Base-by-base conservation (phyloP, 2,113 vertebrate species). In the Eidolon helvum region DNA sequence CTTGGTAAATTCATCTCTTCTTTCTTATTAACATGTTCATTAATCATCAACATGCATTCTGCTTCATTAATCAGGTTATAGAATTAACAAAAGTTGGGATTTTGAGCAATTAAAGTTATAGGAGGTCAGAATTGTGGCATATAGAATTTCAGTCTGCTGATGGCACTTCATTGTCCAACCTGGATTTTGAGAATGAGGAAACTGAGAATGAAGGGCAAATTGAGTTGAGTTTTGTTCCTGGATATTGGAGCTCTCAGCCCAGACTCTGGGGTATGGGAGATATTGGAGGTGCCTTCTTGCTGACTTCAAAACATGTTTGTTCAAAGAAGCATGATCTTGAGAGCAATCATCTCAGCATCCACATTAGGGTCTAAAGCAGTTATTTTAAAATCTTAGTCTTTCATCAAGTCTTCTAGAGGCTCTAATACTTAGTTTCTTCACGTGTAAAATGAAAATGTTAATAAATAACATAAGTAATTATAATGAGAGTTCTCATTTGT, bases 1-100 rank as follows among this genome's bases (percentile, higher is more conserved):
- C 55, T 90, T 86, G n/a, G 57, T 63, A 94, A 95, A 95, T 59
- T 75, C 7, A 77, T 79, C 59, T 97, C 28, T 92, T 94, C 40
- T 94, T 92, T 87, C 89, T 92, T 82, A 88, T 87, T 94, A 97
- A 87, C 55, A 45, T 63, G 72, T 71, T 95, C 57, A 75, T 95
- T 86, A 90, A 90, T 92, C 53, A 63, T 95, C 59, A 82, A 89
- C 69, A 80, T 69, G 91, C 92, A 91, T 85, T 95, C 68, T 92
- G 38, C 69, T 85, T 95, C 78, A 96, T 82, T 94, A 96, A 83
- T 83, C 45, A 97, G 83, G 92, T 91, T 86, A 77, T 55, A 87
- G 68, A 53, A 96, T 91, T 95, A 95, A 80, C 61, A 95, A 79
- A 93, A 95, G 68, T 72, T 33, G 57, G 28, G 33, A 69, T 77